Percentiles rank a stretch among this genome's conserved stretches.
These are phyloP conservation scores for Diplodus sargus DNA, from an alignment of 2,797 vertebrate species.

Conservation along the genomic window DNA sequence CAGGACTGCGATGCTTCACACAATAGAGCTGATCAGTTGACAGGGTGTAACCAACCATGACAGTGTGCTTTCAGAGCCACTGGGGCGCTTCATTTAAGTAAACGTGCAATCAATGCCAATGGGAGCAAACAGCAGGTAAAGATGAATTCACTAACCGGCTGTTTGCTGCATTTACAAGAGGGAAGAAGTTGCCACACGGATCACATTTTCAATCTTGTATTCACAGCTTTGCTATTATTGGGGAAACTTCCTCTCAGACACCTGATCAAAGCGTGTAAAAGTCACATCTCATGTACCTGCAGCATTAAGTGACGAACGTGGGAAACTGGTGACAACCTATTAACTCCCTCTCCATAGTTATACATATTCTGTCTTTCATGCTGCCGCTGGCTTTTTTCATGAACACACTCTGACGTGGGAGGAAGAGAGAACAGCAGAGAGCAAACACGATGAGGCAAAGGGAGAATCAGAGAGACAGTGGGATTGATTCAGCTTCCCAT, in stretches of 20 bases:
- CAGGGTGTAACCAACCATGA: conserved; percentile 73
- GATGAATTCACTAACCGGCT: conserved; percentile 49
- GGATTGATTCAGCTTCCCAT: conserved; percentile 67
- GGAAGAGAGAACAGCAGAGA: conserved; percentile 55
- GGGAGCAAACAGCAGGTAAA: conserved; percentile 57
- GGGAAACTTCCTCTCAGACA: not conserved
- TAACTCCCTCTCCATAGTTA: conserved; percentile 26
- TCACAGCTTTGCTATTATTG: conserved; percentile 9
- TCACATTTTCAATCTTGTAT: conserved; percentile 10
- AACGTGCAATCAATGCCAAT: conserved; percentile 73
- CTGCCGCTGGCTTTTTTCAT: conserved; percentile 36
- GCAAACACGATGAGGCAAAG: conserved; percentile 68
- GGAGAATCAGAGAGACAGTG: conserved; percentile 68
- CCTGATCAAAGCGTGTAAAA: conserved; percentile 31
- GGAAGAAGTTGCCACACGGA: not conserved
- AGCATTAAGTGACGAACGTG: conserved; percentile 13
- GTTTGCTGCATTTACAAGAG: conserved; percentile 20
- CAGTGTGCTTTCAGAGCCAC: conserved; percentile 70
- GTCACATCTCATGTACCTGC: conserved; percentile 20
- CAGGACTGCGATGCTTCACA: conserved; percentile 57
- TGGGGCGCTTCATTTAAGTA: conserved; percentile 76
- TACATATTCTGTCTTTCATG: conserved; percentile 50
- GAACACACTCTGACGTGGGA: conserved; percentile 51
- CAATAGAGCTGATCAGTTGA: conserved; percentile 67
- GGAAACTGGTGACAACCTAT: conserved; percentile 45